Base-by-base conservation (phyloP, 2,113 vertebrate species). In the Pseudorectes ferrugineus region DNA sequence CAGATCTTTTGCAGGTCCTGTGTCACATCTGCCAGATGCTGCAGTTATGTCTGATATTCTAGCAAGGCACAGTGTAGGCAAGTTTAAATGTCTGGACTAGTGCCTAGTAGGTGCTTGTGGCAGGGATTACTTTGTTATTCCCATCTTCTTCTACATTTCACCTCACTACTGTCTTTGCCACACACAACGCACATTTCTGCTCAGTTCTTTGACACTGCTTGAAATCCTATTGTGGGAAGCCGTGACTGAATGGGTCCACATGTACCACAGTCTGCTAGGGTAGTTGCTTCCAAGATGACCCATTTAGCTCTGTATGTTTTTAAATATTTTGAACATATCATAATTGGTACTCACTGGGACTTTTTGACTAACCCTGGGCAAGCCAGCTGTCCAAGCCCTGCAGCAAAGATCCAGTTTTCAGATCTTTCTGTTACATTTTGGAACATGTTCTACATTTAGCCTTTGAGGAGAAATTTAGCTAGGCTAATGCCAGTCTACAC, bases 121-220 rank as follows among this genome's bases (percentile, higher is more conserved):
- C 73, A 75, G 16, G 28, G 43, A 8, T 52, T 48, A 22, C 49
- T 31, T 85, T 11, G 14, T 82, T 63, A 40, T 28, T 89, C 26
- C 14, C 35, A 4, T 71, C 11, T 70, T 73, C 20, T 51, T 77
- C 46, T 29, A 40, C 5, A 5, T 75, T 54, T 73, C 33, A 42
- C 11, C 20, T 66, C 33, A 4, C 24, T 59, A 26, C 62, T 85
- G 48, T 24, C 36, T 42, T 73, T 77, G 55, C 31, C 24, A 10
- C 23, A 4, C 1, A 2, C n/a, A 48, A 0, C 0, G 0, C 15
- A 29, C 1, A 0, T 88, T 82, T 79, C 66, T 81, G 25, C 35
- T 81, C 51, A 10, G 29, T 81, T 88, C 48, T 85, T 82, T 51
- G 51, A 42, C 2, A 0, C 14, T 38, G 8, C 62, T 83, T 80